Conservation (phyloP, 1,140 invertebrate species). For the Sitodiplosis mosellana region DNA sequence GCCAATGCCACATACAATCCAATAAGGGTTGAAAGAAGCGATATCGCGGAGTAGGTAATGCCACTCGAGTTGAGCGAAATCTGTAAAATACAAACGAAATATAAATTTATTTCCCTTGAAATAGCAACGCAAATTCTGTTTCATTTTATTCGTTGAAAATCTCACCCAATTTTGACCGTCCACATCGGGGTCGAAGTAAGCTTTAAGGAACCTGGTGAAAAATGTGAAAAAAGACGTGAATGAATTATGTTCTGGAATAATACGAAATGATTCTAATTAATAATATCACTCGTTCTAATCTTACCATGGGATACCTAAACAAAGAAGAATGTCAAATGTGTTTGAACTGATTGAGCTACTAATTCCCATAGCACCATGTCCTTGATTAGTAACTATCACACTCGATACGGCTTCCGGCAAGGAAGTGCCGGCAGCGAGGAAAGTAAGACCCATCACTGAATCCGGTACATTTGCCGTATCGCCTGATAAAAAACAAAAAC, state of each 20-base stretch:
- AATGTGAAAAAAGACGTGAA: too few relatives aligned
- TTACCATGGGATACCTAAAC: slow-evolving; percentile 68
- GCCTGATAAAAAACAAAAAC: slow-evolving; percentile 21
- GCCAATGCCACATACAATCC: slow-evolving; percentile 47
- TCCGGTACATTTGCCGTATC: slow-evolving; percentile 45
- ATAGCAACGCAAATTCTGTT: too few relatives aligned
- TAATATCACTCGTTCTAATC: too few relatives aligned
- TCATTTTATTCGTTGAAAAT: too few relatives aligned
- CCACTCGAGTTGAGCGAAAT: slow-evolving; percentile 44
- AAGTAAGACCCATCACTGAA: slow-evolving; percentile 59
- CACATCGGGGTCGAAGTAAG: slow-evolving; percentile 41
- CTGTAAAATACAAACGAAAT: neutral
- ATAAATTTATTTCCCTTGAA: slow-evolving; percentile 16
- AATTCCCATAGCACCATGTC: slow-evolving; percentile 68
- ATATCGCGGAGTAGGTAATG: slow-evolving; percentile 54
- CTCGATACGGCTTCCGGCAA: slow-evolving; percentile 69
- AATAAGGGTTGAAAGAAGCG: slow-evolving; percentile 47
- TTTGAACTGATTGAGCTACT: slow-evolving; percentile 76
- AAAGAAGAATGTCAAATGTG: slow-evolving; percentile 69
- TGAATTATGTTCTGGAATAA: too few relatives aligned
- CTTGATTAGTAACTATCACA: slow-evolving; percentile 58
- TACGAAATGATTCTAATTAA: too few relatives aligned
- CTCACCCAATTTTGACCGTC: slow-evolving; percentile 39
- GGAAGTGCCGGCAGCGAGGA: slow-evolving; percentile 51
- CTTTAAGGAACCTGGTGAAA: slow-evolving; percentile 53